A percentile compares a stretch with the other conserved stretches of the same genome.
Conservation (phyloP, 2,113 vertebrate genomes). For the Arvicanthis niloticus region DNA sequence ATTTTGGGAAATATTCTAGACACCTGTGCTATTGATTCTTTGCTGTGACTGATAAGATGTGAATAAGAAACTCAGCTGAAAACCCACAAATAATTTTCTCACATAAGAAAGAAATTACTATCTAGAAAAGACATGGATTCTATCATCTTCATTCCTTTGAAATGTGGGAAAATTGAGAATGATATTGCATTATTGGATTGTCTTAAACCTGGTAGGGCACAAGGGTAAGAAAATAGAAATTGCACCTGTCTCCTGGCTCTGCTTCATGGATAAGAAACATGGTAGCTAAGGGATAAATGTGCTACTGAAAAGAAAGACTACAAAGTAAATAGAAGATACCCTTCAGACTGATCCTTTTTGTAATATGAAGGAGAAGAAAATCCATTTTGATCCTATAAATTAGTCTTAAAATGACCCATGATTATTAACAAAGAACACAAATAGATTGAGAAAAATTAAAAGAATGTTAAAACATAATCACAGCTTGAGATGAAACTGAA, state of each 20-base stretch:
- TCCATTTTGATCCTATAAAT: background rate
- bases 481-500: background rate
- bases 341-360: fast-evolving
- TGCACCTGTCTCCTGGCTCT: fast-evolving
- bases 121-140: background rate
- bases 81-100: background rate
- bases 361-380: background rate
- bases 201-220: background rate
- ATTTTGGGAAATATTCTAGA: background rate
- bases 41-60: background rate
- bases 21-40: background rate
- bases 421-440: too few relatives aligned
- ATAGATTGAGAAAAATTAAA: background rate
- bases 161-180: background rate
- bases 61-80: background rate
- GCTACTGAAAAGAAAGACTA: background rate
- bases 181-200: background rate
- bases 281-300: background rate
- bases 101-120: background rate
- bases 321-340: background rate
- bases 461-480: background rate
- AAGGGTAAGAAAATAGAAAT: background rate
- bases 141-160: too few relatives aligned
- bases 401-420: too few relatives aligned
- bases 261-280: too few relatives aligned